Percentiles rank a stretch among this genome's conserved stretches.
phyloP scores from a whole-genome alignment of 2,797 vertebrate species.

The Furcifer pardalis region DNA sequence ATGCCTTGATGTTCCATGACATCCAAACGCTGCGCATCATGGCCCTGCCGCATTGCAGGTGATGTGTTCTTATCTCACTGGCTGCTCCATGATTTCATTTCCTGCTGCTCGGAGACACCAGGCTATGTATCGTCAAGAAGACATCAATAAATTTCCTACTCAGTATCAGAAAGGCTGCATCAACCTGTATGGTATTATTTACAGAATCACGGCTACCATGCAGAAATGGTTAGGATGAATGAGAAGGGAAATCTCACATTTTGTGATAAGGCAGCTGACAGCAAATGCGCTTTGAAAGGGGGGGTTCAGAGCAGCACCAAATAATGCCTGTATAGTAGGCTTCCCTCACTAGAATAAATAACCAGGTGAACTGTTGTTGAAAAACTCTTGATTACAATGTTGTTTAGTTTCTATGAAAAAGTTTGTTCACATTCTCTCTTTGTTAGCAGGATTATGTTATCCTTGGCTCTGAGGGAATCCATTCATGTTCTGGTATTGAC shows the following conservation, averaged over 20 bases:
- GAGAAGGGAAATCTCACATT: not conserved
- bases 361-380: not conserved
- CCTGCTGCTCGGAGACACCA: not conserved
- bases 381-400: too few species aligned
- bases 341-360: too few species aligned
- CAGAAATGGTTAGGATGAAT: not conserved
- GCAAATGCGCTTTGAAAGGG: not conserved
- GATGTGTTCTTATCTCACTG: not conserved
- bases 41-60: not conserved
- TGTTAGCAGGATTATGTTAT: too few species aligned
- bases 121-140: not conserved
- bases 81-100: not conserved
- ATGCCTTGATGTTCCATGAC: not conserved
- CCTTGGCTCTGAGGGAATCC: too few species aligned
- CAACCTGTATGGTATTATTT: not conserved
- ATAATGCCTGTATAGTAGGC: too few species aligned
- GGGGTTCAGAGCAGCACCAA: not conserved
- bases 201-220: not conserved
- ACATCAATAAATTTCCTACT: not conserved
- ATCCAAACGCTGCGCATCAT: not conserved
- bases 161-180: not conserved
- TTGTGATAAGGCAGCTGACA: not conserved
- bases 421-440: too few species aligned
- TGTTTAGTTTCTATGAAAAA: too few species aligned
- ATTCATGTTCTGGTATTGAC: too few species aligned